A percentile compares a stretch with the other conserved stretches of the same genome.
Conservation (phyloP, 2,113 vertebrate species). For the Jacana jacana region DNA sequence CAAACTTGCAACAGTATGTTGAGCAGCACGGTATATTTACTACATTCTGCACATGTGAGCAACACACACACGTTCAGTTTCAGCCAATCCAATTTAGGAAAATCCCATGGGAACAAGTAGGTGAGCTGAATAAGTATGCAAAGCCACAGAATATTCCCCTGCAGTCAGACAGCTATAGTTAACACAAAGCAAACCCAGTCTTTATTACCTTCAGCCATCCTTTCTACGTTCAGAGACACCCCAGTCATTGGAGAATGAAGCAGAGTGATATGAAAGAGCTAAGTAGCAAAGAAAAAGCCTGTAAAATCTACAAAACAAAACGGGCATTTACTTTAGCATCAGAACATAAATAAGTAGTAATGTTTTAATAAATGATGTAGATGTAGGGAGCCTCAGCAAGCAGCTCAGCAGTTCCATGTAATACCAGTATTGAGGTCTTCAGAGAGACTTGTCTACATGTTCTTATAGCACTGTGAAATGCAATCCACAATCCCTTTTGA, state of each 20-base stretch:
- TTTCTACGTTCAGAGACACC: neutral
- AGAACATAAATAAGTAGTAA: slow-evolving; percentile 67
- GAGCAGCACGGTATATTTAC: neutral
- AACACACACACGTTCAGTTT: neutral
- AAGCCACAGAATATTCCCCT: neutral
- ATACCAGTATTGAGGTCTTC: slow-evolving; percentile 51
- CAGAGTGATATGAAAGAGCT: neutral
- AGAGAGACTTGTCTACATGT: slow-evolving; percentile 54
- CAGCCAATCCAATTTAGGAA: neutral
- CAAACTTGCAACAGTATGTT: neutral
- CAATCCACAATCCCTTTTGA: slow-evolving; percentile 63
- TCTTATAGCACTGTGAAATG: slow-evolving; percentile 52
- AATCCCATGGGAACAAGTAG: neutral
- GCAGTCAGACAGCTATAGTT: neutral
- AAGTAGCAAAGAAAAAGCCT: slow-evolving; percentile 26
- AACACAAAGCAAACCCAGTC: neutral
- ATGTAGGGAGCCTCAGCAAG: slow-evolving; percentile 33
- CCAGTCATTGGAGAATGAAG: slow-evolving; percentile 10
- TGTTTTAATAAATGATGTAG: slow-evolving; percentile 68
- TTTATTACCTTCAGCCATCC: neutral
- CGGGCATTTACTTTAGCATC: slow-evolving; percentile 60
- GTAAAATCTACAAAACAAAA: slow-evolving; percentile 65
- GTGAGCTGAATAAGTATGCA: neutral
- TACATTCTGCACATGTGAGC: neutral
- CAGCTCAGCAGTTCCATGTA: slow-evolving; percentile 25